Percentiles rank a stretch among this genome's conserved stretches.
phyloP scores from a whole-genome alignment of 2,888 invertebrate genomes.

The Lepidochitona cinerea region DNA sequence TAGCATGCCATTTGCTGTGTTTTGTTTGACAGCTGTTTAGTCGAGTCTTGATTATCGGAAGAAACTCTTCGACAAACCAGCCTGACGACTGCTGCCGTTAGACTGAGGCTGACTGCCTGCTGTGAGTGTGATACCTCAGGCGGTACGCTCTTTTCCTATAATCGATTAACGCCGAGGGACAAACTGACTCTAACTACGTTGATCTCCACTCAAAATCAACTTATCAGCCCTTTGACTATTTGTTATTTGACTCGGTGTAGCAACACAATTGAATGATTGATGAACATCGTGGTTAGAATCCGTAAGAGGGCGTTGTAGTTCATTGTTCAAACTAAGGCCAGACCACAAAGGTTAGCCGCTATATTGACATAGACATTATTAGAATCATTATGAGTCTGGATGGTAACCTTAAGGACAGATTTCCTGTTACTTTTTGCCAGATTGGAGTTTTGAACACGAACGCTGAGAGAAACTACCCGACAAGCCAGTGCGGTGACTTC shows the following conservation, averaged over 20 bases:
- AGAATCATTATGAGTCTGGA: background rate
- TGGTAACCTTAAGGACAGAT: too few relatives aligned
- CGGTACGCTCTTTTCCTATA: background rate
- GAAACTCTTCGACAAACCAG: too few relatives aligned
- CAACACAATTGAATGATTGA: constrained; percentile 5
- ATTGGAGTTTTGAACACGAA: too few relatives aligned
- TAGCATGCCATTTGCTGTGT: too few relatives aligned
- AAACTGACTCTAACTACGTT: constrained; percentile 1
- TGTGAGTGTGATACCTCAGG: background rate
- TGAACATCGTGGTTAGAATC: background rate
- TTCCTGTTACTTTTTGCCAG: too few relatives aligned
- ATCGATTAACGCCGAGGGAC: background rate
- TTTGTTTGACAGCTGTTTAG: too few relatives aligned
- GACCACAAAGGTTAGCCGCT: background rate
- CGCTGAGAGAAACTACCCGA: too few relatives aligned
- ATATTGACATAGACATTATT: background rate
- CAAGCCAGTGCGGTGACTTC: too few relatives aligned
- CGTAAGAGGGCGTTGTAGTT: background rate
- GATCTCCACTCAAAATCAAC: background rate
- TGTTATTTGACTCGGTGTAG: background rate
- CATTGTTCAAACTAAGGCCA: too few relatives aligned
- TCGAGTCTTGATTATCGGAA: too few relatives aligned
- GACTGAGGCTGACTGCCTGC: too few relatives aligned
- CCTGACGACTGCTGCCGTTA: background rate
- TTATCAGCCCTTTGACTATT: background rate